A percentile compares a stretch with the other conserved stretches of the same genome.
These are phyloP conservation scores for Cheumatopsyche charites DNA, from an alignment of 1,140 invertebrate genomes.

Conservation along the genomic window DNA sequence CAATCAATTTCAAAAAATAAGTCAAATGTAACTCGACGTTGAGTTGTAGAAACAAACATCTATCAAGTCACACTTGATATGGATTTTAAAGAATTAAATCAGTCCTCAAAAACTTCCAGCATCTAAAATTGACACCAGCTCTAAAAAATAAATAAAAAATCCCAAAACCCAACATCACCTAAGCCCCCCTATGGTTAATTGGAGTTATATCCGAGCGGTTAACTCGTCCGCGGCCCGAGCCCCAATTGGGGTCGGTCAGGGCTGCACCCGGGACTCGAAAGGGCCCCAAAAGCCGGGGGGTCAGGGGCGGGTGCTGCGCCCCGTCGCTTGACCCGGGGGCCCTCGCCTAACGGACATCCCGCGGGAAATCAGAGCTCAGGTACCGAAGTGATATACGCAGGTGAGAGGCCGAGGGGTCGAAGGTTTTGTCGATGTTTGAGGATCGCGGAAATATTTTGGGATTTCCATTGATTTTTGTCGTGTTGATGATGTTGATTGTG, in stretches of 20 bases:
- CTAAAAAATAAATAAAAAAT: background rate
- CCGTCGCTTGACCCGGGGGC: conserved; percentile 30
- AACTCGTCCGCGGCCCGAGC: background rate
- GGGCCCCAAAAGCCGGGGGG: too few species aligned
- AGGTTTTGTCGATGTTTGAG: background rate
- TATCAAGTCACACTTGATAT: too few species aligned
- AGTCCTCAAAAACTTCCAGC: background rate
- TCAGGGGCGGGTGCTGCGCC: background rate
- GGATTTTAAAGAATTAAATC: too few species aligned
- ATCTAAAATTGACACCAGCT: background rate
- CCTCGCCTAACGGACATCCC: conserved; percentile 36
- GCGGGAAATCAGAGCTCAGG: conserved; percentile 33
- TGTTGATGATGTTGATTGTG: too few species aligned
- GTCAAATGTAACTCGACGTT: too few species aligned
- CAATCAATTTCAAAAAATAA: too few species aligned
- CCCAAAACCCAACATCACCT: background rate
- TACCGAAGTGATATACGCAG: conserved; percentile 26
- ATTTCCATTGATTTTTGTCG: too few species aligned
- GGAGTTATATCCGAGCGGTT: conserved; percentile 15
- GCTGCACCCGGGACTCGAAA: too few species aligned
- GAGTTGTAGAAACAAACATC: too few species aligned
- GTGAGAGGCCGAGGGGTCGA: background rate
- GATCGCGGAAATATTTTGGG: too few species aligned
- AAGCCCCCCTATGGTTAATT: too few species aligned
- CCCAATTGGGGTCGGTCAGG: background rate